Conservation (phyloP, 2,113 vertebrate species). For the Lampris megalopsis region DNA sequence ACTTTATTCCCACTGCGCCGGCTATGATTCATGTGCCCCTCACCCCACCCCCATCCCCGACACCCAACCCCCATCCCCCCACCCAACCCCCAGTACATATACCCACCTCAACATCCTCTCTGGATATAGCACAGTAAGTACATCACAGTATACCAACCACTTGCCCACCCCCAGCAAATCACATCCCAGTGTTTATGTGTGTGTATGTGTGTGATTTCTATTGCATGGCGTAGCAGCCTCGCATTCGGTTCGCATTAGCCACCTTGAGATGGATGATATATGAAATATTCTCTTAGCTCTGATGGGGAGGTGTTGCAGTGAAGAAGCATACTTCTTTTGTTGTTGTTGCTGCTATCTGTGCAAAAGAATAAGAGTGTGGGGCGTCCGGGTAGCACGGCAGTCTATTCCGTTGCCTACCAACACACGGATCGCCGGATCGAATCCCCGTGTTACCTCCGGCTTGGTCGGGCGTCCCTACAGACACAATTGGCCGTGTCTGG, state of each 20-base stretch:
- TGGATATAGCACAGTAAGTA: conserved; percentile 66
- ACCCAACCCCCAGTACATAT: conserved; percentile 1
- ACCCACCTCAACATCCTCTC: conserved; percentile 26
- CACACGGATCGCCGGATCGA: too few relatives aligned
- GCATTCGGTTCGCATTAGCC: conserved; percentile 35
- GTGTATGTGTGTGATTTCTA: conserved; percentile 18
- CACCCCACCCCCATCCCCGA: conserved; percentile 34
- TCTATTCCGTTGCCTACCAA: too few relatives aligned
- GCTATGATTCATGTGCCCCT: conserved; percentile 74
- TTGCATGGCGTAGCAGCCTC: conserved; percentile 15
- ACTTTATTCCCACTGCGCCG: conserved; percentile 72
- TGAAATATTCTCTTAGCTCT: conserved; percentile 27
- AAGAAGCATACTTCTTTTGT: not conserved
- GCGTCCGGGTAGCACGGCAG: too few relatives aligned
- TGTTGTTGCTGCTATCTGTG: not conserved
- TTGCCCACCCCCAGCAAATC: conserved; percentile 30
- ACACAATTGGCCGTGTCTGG: too few relatives aligned
- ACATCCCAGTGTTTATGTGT: conserved; percentile 31
- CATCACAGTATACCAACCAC: conserved; percentile 29
- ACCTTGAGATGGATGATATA: conserved; percentile 21
- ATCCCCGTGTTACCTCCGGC: too few relatives aligned
- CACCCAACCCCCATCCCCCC: conserved; percentile 32
- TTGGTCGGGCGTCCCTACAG: too few relatives aligned
- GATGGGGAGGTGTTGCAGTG: not conserved
- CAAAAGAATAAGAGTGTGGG: too few relatives aligned